phyloP scores from a whole-genome alignment of 2,113 vertebrate species.

The Sebastes schlegelii region DNA sequence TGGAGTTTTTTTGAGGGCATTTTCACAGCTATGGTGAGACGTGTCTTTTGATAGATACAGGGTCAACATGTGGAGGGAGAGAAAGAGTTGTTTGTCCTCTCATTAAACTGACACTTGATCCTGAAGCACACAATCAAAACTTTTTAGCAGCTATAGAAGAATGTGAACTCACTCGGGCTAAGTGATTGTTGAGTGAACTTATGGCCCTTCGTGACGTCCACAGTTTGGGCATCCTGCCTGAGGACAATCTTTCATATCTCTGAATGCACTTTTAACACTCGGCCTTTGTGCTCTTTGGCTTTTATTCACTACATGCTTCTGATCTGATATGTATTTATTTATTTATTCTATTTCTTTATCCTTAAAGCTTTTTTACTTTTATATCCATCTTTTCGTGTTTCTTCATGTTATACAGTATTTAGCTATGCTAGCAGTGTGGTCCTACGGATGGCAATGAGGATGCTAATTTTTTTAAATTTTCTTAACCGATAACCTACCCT shows the following conservation, averaged over 20 bases:
- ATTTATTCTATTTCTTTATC: no score
- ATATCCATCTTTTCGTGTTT: not conserved
- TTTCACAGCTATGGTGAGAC: conserved; percentile 1
- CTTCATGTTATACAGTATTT: not conserved
- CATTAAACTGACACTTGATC: conserved; percentile 12
- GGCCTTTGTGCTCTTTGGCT: conserved; percentile 6
- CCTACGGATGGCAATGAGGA: not conserved
- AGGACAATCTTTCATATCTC: not conserved
- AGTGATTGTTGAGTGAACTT: not conserved
- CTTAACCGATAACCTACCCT: no score
- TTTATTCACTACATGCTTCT: not conserved
- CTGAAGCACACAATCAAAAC: conserved; percentile 12
- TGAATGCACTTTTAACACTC: not conserved
- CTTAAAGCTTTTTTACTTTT: not conserved
- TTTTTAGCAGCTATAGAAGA: conserved; percentile 11
- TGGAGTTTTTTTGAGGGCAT: conserved; percentile 17
- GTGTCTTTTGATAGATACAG: not conserved
- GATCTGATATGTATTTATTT: not conserved
- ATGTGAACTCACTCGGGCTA: not conserved
- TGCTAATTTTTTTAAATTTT: no score
- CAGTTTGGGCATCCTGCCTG: no score
- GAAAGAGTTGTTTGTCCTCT: not conserved
- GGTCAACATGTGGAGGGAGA: not conserved
- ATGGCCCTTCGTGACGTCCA: not conserved
- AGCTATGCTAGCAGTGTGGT: not conserved